A percentile compares a stretch with the other conserved stretches of the same genome.
Conservation (phyloP, 2,113 vertebrate species). For the Mormoops blainvillei region DNA sequence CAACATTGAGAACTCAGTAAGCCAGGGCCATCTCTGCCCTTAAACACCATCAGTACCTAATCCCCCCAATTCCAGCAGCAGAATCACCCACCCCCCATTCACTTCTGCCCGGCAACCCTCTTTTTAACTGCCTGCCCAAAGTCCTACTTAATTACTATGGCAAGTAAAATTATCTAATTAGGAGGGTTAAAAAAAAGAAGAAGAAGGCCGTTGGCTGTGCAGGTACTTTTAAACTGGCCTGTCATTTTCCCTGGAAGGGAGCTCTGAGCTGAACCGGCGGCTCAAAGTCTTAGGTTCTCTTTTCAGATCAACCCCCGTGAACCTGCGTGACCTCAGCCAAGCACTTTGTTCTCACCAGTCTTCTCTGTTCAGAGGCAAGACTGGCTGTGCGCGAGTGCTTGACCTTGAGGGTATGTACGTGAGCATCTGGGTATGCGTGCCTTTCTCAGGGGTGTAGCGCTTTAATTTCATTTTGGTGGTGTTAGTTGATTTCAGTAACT, state of each 20-base stretch:
- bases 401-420: not conserved
- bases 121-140: not conserved
- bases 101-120: not conserved
- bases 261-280: not conserved
- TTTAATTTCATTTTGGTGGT: not conserved
- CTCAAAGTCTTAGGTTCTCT: not conserved
- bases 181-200: not conserved
- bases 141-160: not conserved
- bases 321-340: not conserved
- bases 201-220: not conserved
- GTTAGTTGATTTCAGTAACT: slow-evolving; percentile 6
- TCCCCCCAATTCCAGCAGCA: not conserved
- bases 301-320: not conserved
- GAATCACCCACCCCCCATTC: not conserved
- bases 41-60: not conserved
- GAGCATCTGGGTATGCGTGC: not conserved
- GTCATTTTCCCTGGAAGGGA: not conserved
- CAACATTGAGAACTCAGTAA: not conserved
- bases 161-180: slow-evolving; percentile 26
- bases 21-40: not conserved
- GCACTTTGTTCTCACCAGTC: not conserved
- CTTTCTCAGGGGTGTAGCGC: not conserved
- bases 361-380: not conserved
- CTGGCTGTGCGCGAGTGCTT: not conserved
- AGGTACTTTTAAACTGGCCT: not conserved